phyloP scores from a whole-genome alignment of 2,113 vertebrate species.

The Chionis minor region DNA sequence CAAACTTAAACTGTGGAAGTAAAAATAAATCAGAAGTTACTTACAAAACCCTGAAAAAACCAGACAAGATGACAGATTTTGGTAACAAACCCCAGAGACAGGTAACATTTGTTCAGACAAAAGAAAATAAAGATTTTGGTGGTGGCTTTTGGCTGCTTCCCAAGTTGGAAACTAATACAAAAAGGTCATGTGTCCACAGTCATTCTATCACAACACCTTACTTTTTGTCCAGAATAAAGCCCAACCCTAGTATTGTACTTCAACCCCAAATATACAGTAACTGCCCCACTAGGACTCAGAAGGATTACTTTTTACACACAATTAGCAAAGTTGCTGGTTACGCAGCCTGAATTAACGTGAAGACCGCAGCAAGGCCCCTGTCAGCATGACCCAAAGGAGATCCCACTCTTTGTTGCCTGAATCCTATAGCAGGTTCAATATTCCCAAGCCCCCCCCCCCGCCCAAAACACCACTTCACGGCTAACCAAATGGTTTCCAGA shows the following conservation, averaged over 20 bases:
- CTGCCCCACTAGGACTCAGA: neutral
- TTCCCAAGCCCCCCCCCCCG: neutral
- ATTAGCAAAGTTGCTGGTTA: neutral
- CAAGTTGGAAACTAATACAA: neutral
- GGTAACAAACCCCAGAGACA: neutral
- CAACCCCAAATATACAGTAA: neutral
- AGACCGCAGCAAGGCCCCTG: neutral
- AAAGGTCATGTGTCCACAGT: neutral
- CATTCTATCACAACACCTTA: neutral
- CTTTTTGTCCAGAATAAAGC: neutral
- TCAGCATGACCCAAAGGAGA: neutral
- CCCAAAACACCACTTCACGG: neutral
- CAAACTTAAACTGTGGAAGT: neutral
- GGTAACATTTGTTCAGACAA: neutral
- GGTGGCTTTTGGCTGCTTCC: neutral
- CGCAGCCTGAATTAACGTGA: accelerated
- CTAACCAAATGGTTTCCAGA: neutral
- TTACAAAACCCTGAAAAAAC: too few relatives aligned
- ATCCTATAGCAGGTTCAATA: neutral
- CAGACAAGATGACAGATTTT: neutral
- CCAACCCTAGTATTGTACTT: neutral
- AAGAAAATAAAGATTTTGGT: neutral
- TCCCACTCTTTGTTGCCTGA: neutral
- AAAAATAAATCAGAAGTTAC: neutral
- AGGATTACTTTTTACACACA: neutral